Evolutionary conservation across 2,888 invertebrate genomes (phyloP).

Genomic region (Lasioglossum zephyrum): DNA sequence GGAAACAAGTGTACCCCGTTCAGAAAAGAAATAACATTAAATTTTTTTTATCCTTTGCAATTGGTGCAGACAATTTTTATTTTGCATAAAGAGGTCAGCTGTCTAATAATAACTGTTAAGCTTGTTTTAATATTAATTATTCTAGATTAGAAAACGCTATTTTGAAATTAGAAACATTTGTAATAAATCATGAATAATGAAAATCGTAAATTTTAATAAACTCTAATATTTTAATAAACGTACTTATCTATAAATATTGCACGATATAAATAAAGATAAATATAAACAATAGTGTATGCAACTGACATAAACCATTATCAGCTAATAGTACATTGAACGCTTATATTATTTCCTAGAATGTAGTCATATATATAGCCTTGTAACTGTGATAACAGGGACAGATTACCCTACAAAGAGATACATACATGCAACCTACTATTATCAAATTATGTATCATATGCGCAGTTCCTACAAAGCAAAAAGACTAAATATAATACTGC

Average conservation of each 20-base stretch:
- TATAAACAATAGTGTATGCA: neutral
- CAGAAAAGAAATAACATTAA: no score
- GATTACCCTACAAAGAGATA: neutral
- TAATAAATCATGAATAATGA: neutral
- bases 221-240: neutral
- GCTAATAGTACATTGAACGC: neutral
- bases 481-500: neutral
- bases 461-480: neutral
- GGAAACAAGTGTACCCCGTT: no score
- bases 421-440: neutral
- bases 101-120: neutral
- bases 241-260: neutral
- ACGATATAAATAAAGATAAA: neutral
- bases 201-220: neutral
- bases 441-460: constrained; percentile 8
- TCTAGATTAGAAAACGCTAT: neutral
- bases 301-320: neutral
- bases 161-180: neutral
- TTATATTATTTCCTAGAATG: neutral
- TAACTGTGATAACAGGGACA: constrained; percentile 2
- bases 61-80: no score
- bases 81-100: no score
- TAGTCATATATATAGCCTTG: neutral
- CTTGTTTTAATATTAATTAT: neutral
- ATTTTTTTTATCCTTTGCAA: no score